Percentiles rank a stretch among this genome's conserved stretches.
Evolutionary conservation across 2,888 invertebrate genomes (phyloP).

Genomic region (Scelioninae gen. 1): DNA sequence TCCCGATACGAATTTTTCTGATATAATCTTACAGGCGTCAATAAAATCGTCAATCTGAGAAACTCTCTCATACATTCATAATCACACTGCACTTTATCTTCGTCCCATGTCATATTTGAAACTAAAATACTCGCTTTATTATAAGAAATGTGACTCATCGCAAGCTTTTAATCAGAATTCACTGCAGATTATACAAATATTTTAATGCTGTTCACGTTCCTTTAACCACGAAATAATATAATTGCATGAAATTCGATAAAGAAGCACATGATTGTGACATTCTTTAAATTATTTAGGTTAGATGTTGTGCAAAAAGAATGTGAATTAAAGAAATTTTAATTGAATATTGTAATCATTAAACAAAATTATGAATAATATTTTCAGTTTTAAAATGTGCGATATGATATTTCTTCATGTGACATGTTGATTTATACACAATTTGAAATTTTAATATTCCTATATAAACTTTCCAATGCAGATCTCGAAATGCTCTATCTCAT

Average conservation of each 20-base stretch:
- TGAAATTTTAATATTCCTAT: too few relatives aligned
- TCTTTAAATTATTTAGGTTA: too few relatives aligned
- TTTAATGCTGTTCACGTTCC: neutral
- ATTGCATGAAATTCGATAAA: neutral
- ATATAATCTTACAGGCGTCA: neutral
- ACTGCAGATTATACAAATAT: conserved; percentile 9
- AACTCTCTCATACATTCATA: neutral
- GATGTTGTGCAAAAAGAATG: too few relatives aligned
- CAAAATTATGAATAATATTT: too few relatives aligned
- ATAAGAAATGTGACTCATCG: conserved; percentile 12
- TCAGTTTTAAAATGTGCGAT: too few relatives aligned
- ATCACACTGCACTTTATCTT: neutral
- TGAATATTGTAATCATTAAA: too few relatives aligned
- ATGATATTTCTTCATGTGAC: too few relatives aligned
- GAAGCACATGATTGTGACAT: too few relatives aligned
- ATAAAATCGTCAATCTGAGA: conserved; percentile 5
- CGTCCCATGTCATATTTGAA: neutral
- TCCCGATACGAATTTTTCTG: conserved; percentile 4
- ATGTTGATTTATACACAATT: too few relatives aligned
- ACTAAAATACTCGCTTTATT: conserved; percentile 7
- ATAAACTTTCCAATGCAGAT: neutral
- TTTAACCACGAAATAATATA: neutral
- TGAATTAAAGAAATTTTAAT: too few relatives aligned
- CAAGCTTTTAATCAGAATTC: neutral
- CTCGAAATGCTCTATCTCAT: neutral